A percentile compares a stretch with the other conserved stretches of the same genome.
These are phyloP conservation scores for Chamaea fasciata DNA, from an alignment of 2,113 vertebrate genomes.

Conservation along the genomic window DNA sequence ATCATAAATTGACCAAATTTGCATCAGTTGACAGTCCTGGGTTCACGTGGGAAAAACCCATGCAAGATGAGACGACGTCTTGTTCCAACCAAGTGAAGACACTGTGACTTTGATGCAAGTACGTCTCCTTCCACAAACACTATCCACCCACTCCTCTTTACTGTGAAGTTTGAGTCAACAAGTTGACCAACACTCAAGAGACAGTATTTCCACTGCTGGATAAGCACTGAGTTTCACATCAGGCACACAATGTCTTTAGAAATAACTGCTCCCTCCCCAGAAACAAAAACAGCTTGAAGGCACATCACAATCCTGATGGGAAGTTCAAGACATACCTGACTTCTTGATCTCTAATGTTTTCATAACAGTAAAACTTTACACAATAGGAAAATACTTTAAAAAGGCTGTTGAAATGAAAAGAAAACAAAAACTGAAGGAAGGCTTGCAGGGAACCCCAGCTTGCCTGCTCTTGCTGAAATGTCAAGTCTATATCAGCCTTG, in stretches of 20 bases:
- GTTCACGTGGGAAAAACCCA: neutral
- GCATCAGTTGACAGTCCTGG: neutral
- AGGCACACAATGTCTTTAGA: neutral
- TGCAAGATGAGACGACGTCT: rapidly evolving
- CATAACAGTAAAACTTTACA: neutral
- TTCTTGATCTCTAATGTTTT: neutral
- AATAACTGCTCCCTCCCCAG: neutral
- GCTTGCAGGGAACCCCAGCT: neutral
- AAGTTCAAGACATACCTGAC: neutral
- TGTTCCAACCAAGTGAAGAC: neutral
- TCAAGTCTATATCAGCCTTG: neutral
- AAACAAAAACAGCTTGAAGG: neutral
- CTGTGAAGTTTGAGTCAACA: neutral
- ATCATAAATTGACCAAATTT: neutral
- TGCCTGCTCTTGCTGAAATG: neutral
- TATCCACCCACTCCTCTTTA: neutral
- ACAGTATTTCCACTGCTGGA: neutral
- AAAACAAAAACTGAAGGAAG: neutral
- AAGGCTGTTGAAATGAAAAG: neutral
- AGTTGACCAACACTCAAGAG: neutral
- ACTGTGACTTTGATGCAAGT: neutral
- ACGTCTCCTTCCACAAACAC: neutral
- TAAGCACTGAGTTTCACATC: neutral
- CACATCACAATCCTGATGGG: neutral
- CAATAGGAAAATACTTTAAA: neutral